phyloP scores from a whole-genome alignment of 1,140 invertebrate genomes.

The Idris sp. region DNA sequence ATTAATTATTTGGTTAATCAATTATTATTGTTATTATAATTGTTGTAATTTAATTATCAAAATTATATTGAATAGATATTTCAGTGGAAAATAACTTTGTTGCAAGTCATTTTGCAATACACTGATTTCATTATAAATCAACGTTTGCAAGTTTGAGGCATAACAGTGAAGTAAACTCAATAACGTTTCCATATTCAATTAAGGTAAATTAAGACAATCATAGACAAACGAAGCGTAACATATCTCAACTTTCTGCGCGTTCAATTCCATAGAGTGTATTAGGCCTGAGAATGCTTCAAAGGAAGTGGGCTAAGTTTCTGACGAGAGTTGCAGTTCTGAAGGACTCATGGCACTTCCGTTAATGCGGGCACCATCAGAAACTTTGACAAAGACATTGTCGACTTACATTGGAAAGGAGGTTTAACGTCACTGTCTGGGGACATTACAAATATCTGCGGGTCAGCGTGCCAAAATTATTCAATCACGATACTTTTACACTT shows the following conservation, averaged over 20 bases:
- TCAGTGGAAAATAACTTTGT: too few species aligned
- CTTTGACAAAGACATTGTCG: slow-evolving; percentile 62
- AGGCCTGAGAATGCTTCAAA: slow-evolving; percentile 51
- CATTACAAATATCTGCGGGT: slow-evolving; percentile 41
- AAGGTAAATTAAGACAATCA: slow-evolving; percentile 49
- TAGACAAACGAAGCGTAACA: slow-evolving; percentile 55
- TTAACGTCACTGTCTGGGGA: slow-evolving; percentile 55
- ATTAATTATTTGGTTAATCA: too few species aligned
- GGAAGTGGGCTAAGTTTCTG: slow-evolving; percentile 59
- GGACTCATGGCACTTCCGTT: slow-evolving; percentile 63
- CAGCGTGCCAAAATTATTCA: slow-evolving; percentile 51
- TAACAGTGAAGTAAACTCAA: slow-evolving; percentile 23
- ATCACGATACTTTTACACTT: slow-evolving; percentile 1
- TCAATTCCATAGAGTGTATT: slow-evolving; percentile 41
- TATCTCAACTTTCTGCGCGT: slow-evolving; percentile 37
- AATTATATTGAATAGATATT: too few species aligned
- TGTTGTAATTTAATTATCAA: too few species aligned
- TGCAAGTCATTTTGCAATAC: not conserved
- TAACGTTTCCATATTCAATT: slow-evolving; percentile 45
- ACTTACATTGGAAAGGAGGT: slow-evolving; percentile 37
- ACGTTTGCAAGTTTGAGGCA: slow-evolving; percentile 2
- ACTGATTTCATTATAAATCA: not conserved
- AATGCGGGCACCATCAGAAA: slow-evolving; percentile 65
- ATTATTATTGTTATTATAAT: too few species aligned
- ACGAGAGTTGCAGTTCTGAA: slow-evolving; percentile 51